Base-by-base conservation (phyloP, 1,140 invertebrate species). In the Nixonia krombeini region DNA sequence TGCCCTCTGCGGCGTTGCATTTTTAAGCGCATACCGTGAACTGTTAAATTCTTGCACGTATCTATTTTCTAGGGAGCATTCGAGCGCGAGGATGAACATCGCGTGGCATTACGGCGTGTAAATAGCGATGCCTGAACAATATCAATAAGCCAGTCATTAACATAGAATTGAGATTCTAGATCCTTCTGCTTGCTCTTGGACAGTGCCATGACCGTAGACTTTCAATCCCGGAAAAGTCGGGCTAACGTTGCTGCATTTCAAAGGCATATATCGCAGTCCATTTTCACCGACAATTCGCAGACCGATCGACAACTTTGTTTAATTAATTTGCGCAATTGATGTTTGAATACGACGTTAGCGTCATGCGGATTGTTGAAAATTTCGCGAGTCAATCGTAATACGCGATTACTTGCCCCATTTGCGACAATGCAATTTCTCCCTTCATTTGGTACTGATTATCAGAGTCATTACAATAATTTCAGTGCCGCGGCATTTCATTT, bases 91-190 rank as follows among this genome's bases (percentile, higher is more conserved):
- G 45, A 17, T 23, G 33, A 38, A 12, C 33, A 28, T 31, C 16
- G 12, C 33, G 35, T 31, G 25, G 12, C 42, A 35, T 37, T 21
- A 15, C 29, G n/a, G 18, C 46, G 61, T 61, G 50, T 69, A 62
- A 42, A 53, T 50, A 49, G 42, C 31, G 53, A 69, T 62, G 65
- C 49, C 44, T 17, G 38, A 26, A 55, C 37, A 58, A 63, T 69
- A 63, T 63, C 65, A 58, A 69, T 57, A 57, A 63, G 49, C 5
- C 9, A n/a, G 42, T 12, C 35, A 68, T 68, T 68, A 68, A 62
- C 65, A 68, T 68, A 56, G 52, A 49, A 68, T 68, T 68, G 35
- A 57, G 46, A 68, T 68, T 68, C 65, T 62, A 52, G 52, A 57
- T 62, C 17, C 38, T 8, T 13, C 25, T 7, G 0, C 33, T 26